phyloP scores from a whole-genome alignment of 2,888 invertebrate species.

The Archips xylosteana region DNA sequence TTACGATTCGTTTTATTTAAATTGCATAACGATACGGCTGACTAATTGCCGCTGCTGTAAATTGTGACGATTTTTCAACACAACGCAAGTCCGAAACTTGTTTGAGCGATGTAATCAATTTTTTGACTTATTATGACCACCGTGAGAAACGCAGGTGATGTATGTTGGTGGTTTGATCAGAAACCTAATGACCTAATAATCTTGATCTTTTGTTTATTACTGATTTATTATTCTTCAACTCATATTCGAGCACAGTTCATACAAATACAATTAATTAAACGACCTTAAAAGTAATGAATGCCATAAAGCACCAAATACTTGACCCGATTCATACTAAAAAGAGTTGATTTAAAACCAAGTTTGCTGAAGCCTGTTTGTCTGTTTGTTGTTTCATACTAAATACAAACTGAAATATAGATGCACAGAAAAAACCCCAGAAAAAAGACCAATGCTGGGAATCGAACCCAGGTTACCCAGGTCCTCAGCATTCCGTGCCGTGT shows the following conservation, averaged over 20 bases:
- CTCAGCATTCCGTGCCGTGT: no score
- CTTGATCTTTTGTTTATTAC: slow-evolving; percentile 6
- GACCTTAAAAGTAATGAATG: not conserved
- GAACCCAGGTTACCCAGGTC: no score
- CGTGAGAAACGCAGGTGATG: slow-evolving; percentile 4
- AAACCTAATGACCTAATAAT: slow-evolving; percentile 1
- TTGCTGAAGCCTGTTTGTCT: no score
- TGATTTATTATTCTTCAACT: slow-evolving; percentile 1
- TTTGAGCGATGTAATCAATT: slow-evolving; percentile 1
- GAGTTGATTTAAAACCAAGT: not conserved
- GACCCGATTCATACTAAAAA: not conserved
- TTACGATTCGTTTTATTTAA: not conserved
- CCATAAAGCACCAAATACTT: not conserved
- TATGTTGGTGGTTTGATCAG: not conserved
- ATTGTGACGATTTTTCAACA: not conserved
- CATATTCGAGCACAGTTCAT: not conserved
- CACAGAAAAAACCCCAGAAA: no score
- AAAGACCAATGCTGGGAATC: no score
- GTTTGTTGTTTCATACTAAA: no score
- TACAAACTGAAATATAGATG: no score
- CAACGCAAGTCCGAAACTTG: not conserved
- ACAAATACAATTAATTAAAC: not conserved
- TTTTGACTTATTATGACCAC: not conserved
- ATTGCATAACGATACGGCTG: not conserved
- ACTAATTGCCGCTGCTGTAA: not conserved